These are phyloP conservation scores for Bradypodion pumilum DNA, from an alignment of 2,797 vertebrate genomes.

Conservation along the genomic window DNA sequence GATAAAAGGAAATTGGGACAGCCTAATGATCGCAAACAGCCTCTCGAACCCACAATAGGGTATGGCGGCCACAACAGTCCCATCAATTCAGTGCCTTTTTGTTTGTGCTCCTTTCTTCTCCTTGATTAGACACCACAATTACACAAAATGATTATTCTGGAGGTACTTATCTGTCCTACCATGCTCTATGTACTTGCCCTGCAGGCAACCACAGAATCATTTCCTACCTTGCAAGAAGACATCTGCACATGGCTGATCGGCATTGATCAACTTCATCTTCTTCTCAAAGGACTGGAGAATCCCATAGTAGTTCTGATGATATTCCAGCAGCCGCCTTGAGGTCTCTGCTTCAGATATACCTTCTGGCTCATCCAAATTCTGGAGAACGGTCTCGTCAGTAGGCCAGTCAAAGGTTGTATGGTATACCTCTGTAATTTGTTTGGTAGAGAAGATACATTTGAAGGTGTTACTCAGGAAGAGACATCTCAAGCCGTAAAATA, in stretches of 20 bases:
- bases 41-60: too few species aligned
- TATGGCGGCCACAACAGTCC: too few species aligned
- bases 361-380: constrained; percentile 70
- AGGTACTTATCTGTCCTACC: too few species aligned
- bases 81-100: not conserved
- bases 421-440: constrained; percentile 78
- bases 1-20: too few species aligned
- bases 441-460: not conserved
- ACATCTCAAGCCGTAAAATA: not conserved
- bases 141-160: not conserved
- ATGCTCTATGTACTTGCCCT: not conserved
- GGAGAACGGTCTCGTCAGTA: constrained; percentile 57
- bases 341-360: constrained; percentile 69
- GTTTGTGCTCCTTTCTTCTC: not conserved
- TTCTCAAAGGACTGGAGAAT: constrained; percentile 79
- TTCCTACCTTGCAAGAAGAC: constrained; percentile 86
- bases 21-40: too few species aligned
- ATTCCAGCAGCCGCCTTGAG: constrained; percentile 71
- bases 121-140: not conserved
- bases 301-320: constrained; percentile 76
- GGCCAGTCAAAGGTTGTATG: constrained; percentile 85
- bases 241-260: constrained; percentile 85
- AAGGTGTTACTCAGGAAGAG: not conserved
- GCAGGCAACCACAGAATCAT: not conserved
- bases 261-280: constrained; percentile 78